Conservation (phyloP, 2,888 invertebrate genomes). For the Homarus gammarus region DNA sequence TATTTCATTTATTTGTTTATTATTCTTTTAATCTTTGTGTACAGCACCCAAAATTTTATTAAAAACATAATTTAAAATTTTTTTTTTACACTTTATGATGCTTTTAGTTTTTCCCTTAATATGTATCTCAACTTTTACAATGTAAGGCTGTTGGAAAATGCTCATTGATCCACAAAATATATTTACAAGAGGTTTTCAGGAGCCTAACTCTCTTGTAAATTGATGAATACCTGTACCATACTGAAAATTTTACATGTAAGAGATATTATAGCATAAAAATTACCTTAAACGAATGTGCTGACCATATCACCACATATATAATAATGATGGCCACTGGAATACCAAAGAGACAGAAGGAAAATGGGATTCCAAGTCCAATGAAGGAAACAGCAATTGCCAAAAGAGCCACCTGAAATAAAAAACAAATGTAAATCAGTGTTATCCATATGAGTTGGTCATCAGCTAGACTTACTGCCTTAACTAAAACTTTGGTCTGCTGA, state of each 20-base stretch:
- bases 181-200: no score
- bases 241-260: background rate
- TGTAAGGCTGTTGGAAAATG: no score
- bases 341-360: conserved; percentile 82
- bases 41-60: no score
- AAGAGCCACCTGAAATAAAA: conserved; percentile 83
- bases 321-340: conserved; percentile 83
- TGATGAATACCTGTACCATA: background rate
- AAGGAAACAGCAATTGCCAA: conserved; percentile 85
- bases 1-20: no score
- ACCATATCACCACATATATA: conserved; percentile 82
- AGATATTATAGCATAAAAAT: conserved; percentile 80
- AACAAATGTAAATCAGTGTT: no score
- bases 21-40: no score
- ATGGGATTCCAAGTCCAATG: conserved; percentile 84
- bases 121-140: no score
- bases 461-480: background rate
- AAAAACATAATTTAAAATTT: no score
- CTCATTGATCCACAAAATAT: no score
- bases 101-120: no score
- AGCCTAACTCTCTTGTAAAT: background rate
- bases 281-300: conserved; percentile 82
- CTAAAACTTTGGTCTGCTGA: no score
- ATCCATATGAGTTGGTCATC: background rate
- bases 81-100: no score